phyloP scores from a whole-genome alignment of 2,797 vertebrate genomes.

The Florisuga fusca region DNA sequence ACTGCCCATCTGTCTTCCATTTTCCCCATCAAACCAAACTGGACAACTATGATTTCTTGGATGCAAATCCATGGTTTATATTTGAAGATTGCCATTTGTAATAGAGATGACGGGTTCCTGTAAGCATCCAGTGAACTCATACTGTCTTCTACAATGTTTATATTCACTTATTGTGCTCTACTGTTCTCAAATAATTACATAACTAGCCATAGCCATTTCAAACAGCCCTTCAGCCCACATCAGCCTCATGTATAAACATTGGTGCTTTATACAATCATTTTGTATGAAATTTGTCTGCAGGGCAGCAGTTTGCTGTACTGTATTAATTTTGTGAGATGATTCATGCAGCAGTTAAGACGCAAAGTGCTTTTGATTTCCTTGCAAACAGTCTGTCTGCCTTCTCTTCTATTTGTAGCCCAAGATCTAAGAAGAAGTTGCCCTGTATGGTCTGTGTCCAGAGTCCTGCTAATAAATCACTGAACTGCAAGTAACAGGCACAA shows the following conservation, averaged over 20 bases:
- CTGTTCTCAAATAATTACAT: constrained; percentile 65
- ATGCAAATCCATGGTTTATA: neutral
- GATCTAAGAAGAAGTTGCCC: constrained; percentile 20
- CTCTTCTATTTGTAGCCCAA: neutral
- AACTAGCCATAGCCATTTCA: constrained; percentile 49
- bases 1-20: neutral
- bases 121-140: constrained; percentile 55
- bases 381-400: constrained; percentile 38
- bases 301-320: constrained; percentile 17
- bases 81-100: constrained; percentile 8
- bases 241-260: constrained; percentile 16
- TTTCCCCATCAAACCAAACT: neutral
- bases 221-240: constrained; percentile 58
- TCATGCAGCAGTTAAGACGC: constrained; percentile 55
- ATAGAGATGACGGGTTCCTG: neutral
- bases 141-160: constrained; percentile 61
- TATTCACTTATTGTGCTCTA: constrained; percentile 48
- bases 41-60: neutral
- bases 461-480: constrained; percentile 42
- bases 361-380: constrained; percentile 48
- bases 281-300: constrained; percentile 57
- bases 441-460: neutral
- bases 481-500: constrained; percentile 9
- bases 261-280: constrained; percentile 40
- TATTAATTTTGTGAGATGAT: constrained; percentile 52